Base-by-base conservation (phyloP, 2,113 vertebrate genomes). In the Perognathus longimembris region DNA sequence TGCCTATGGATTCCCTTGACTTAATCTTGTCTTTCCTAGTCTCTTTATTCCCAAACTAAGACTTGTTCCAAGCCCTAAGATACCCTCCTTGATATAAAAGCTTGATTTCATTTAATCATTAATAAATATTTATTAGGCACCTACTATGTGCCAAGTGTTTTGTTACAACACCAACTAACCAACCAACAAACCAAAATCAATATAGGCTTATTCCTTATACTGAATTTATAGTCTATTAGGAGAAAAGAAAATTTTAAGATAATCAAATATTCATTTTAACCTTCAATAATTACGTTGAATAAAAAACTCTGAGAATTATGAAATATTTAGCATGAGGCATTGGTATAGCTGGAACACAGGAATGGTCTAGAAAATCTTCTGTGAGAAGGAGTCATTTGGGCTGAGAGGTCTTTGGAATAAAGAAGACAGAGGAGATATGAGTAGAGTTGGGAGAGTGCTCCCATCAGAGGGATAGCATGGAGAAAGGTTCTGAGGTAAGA, bases 271-370 rank as follows among this genome's bases (percentile, higher is more conserved):
- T 78, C 12, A 45, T 45, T 45, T 45, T 45, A 45, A 45, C 14
- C 20, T 91, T 84, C 88, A 93, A 26, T 67, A 92, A 92, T 11
- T 67, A 15, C 20, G 20, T n/a, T 67, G 38, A 95, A 54, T 54
- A 76, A 34, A 77, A 88, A 89, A 93, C 66, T 59, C 38, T 73
- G 63, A 69, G 7, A 79, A 3, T 6, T 81, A 71, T 26, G 15
- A 66, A 77, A 76, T 74, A 83, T 50, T 85, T 86, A 81, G 38
- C 12, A 85, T 30, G 21, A 89, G 18, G 24, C 63, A 38, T n/a
- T 90, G 11, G 79, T 66, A n/a, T 57, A 73, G 12, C 57, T 86
- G 28, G 26, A 38, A 12, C 1, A 3, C 8, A n/a, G 21, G 5
- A 1, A n/a, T 1, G 15, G 1, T 82, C 50, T 78, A 14, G 34